Conservation (phyloP, 2,888 invertebrate genomes). For the Rhagonycha lutea region DNA sequence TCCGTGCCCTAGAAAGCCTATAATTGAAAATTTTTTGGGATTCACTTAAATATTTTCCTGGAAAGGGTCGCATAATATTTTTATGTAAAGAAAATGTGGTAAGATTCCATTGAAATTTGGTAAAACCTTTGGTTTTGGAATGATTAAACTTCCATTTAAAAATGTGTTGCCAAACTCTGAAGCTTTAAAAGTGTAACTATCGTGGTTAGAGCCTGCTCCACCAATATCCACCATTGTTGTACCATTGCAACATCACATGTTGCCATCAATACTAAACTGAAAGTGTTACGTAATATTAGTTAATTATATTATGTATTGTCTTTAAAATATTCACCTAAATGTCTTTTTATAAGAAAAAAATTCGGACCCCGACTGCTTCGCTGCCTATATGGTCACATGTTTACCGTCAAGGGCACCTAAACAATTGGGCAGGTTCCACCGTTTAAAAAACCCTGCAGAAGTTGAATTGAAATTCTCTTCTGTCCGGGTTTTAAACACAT, state of each 20-base stretch:
- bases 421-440: too few relatives aligned
- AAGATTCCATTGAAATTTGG: neutral
- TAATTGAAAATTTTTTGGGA: slow-evolving; percentile 5
- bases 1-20: neutral
- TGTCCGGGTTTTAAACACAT: too few relatives aligned
- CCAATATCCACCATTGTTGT: slow-evolving; percentile 28
- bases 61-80: slow-evolving; percentile 3
- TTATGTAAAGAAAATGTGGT: neutral
- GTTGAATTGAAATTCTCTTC: too few relatives aligned
- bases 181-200: neutral
- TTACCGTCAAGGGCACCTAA: too few relatives aligned
- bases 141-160: neutral
- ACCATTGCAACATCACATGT: slow-evolving; percentile 27
- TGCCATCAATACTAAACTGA: slow-evolving; percentile 28
- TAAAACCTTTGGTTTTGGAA: neutral
- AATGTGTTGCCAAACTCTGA: neutral
- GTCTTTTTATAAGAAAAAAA: too few relatives aligned
- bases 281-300: too few relatives aligned
- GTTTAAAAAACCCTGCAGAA: too few relatives aligned
- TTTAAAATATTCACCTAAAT: too few relatives aligned
- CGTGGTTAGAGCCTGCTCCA: slow-evolving; percentile 17
- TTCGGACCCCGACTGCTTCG: too few relatives aligned
- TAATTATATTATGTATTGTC: too few relatives aligned
- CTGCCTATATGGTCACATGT: too few relatives aligned
- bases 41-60: neutral